A percentile compares a stretch with the other conserved stretches of the same genome.
Conservation (phyloP, 1,140 invertebrate genomes). For the Drosophila trapezifrons region DNA sequence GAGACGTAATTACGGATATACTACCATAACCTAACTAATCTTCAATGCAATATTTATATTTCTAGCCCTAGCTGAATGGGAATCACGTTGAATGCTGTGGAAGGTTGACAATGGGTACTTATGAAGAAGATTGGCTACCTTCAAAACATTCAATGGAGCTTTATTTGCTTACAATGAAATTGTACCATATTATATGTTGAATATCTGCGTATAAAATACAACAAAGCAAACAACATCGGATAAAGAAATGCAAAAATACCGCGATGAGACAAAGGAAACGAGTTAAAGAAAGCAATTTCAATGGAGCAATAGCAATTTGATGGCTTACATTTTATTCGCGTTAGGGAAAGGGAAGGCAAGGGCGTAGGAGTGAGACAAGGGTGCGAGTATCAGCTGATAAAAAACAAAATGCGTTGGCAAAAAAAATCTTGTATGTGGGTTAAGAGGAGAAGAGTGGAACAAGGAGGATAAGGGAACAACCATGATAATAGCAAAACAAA, state of each 20-base stretch:
- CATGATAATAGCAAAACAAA: constrained; percentile 71
- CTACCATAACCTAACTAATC: background rate
- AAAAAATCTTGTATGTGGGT: constrained; percentile 39
- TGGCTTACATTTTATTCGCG: constrained; percentile 58
- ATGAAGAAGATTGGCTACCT: background rate
- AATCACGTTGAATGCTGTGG: background rate
- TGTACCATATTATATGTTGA: constrained; percentile 3
- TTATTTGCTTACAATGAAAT: background rate
- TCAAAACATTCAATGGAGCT: too few relatives aligned
- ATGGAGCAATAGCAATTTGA: constrained; percentile 55
- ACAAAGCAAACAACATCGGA: constrained; percentile 16
- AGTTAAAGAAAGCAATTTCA: constrained; percentile 52
- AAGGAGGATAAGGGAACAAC: constrained; percentile 37
- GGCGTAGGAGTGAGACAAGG: constrained; percentile 4
- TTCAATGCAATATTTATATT: background rate
- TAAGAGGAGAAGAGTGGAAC: constrained; percentile 10
- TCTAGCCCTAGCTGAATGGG: background rate
- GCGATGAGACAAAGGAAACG: constrained; percentile 33
- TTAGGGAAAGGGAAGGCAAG: constrained; percentile 10
- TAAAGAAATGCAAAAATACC: constrained; percentile 39
- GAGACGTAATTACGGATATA: constrained; percentile 18
- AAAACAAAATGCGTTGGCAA: constrained; percentile 46
- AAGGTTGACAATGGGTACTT: background rate
- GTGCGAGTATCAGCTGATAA: constrained; percentile 57
- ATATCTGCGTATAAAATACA: background rate